Percentiles rank a stretch among this genome's conserved stretches.
These are phyloP conservation scores for Psophia crepitans DNA, from an alignment of 2,113 vertebrate genomes.

Conservation along the genomic window DNA sequence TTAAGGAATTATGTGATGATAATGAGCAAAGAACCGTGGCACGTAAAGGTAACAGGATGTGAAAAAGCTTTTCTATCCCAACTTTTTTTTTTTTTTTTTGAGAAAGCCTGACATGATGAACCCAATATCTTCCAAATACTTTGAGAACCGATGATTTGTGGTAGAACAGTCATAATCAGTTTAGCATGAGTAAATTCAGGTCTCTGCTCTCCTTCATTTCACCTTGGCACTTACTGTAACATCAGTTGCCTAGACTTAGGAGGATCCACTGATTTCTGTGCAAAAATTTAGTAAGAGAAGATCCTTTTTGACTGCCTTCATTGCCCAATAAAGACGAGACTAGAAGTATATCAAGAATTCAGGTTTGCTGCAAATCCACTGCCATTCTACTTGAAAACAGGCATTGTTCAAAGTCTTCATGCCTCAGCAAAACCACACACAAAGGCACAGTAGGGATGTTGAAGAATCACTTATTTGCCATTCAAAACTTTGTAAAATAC, in stretches of 20 bases:
- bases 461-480: not conserved
- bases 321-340: fast-evolving
- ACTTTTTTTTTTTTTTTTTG: not conserved
- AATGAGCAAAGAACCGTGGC: not conserved
- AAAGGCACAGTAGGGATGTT: too few relatives aligned
- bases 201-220: not conserved
- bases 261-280: not conserved
- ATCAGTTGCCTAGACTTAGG: not conserved
- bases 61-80: not conserved
- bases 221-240: not conserved
- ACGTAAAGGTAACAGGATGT: not conserved
- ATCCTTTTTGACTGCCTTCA: not conserved
- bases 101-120: not conserved
- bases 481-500: not conserved
- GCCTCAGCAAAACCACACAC: not conserved
- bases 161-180: not conserved
- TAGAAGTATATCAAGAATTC: not conserved
- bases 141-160: not conserved
- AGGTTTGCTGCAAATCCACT: not conserved
- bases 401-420: not conserved
- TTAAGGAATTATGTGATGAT: not conserved
- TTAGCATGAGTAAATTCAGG: not conserved
- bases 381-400: not conserved
- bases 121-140: not conserved
- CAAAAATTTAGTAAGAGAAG: not conserved